Conservation (phyloP, 2,113 vertebrate species). For the Myrmecophaga tridactyla region DNA sequence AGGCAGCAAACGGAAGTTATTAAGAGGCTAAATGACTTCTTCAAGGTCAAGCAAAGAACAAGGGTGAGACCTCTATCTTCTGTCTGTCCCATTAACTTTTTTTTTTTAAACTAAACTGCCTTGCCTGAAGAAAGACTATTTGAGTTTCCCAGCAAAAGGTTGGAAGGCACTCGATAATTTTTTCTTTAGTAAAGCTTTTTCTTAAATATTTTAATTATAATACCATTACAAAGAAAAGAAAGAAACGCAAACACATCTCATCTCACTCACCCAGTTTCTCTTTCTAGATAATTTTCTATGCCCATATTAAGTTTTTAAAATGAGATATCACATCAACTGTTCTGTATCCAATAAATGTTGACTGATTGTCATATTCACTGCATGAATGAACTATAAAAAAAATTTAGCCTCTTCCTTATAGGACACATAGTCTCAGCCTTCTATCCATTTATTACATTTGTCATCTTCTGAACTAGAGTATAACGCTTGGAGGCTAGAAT, state of each 20-base stretch:
- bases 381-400: not conserved
- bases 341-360: not conserved
- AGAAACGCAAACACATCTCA: not conserved
- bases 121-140: not conserved
- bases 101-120: not conserved
- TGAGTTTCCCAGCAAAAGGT: not conserved
- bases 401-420: not conserved
- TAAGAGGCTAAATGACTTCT: not conserved
- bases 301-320: not conserved
- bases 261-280: not conserved
- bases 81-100: not conserved
- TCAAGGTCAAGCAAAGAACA: not conserved
- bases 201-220: constrained; percentile 6
- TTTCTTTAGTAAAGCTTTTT: not conserved
- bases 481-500: not conserved
- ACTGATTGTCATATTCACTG: not conserved
- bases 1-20: not conserved
- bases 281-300: not conserved
- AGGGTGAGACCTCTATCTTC: not conserved
- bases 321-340: not conserved
- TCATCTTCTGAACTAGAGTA: constrained; percentile 21
- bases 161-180: not conserved
- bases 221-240: not conserved
- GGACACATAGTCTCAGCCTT: not conserved
- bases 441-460: not conserved